phyloP scores from a whole-genome alignment of 2,113 vertebrate species.

The Danio rerio region GRCz12tu NC_133196.1:25124001-25124500 shows the following conservation, averaged over 20 bases:
- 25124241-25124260: background rate
- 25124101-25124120: slow-evolving; percentile 65
- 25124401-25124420: background rate
- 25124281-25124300: background rate
- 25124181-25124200: slow-evolving; percentile 52
- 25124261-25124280: slow-evolving; percentile 20
- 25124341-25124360: background rate
- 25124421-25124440: background rate
- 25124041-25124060: slow-evolving; percentile 35
- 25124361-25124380: background rate
- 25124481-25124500: no score
- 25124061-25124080: slow-evolving; percentile 52
- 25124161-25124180: slow-evolving; percentile 56
- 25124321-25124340: background rate
- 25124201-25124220: slow-evolving; percentile 27
- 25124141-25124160: slow-evolving; percentile 56
- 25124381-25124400: background rate
- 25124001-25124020: slow-evolving; percentile 12
- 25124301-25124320: background rate
- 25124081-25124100: slow-evolving; percentile 69
- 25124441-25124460: no score
- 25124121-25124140: slow-evolving; percentile 56
- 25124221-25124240: slow-evolving; percentile 36
- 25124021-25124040: slow-evolving; percentile 44
- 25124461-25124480: no score